These are phyloP conservation scores for Mesoclemmys tuberculata DNA, from an alignment of 2,113 vertebrate species.

Conservation along the genomic window DNA sequence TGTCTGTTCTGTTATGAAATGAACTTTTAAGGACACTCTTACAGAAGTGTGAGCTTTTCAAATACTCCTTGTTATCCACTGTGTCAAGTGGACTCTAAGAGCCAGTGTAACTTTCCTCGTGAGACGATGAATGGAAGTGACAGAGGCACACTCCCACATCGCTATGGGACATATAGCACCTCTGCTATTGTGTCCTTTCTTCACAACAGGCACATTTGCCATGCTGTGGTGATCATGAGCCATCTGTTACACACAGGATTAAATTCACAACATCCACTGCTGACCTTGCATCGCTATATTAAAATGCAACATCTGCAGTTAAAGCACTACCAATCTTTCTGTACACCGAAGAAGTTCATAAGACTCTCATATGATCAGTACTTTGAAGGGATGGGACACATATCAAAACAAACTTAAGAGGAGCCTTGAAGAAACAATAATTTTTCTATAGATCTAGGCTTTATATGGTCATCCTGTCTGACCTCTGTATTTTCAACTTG, in stretches of 20 bases:
- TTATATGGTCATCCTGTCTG: not conserved
- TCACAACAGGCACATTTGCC: not conserved
- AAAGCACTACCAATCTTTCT: not conserved
- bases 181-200: constrained; percentile 5
- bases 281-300: not conserved
- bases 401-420: not conserved
- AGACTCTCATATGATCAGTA: fast-evolving
- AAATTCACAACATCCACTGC: not conserved
- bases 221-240: not conserved
- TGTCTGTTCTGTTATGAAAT: not conserved
- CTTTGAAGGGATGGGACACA: not conserved
- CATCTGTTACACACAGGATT: not conserved
- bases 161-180: constrained; percentile 16
- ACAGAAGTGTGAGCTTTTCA: not conserved
- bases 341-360: not conserved
- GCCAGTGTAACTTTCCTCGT: not conserved
- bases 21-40: not conserved
- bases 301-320: not conserved
- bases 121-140: not conserved
- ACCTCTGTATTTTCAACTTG: not conserved
- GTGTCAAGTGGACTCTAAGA: not conserved
- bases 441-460: not conserved
- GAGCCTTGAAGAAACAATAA: not conserved
- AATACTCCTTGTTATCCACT: constrained; percentile 9
- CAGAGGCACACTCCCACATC: not conserved